Conservation (phyloP, 1,140 invertebrate species). For the Euwallacea similis region DNA sequence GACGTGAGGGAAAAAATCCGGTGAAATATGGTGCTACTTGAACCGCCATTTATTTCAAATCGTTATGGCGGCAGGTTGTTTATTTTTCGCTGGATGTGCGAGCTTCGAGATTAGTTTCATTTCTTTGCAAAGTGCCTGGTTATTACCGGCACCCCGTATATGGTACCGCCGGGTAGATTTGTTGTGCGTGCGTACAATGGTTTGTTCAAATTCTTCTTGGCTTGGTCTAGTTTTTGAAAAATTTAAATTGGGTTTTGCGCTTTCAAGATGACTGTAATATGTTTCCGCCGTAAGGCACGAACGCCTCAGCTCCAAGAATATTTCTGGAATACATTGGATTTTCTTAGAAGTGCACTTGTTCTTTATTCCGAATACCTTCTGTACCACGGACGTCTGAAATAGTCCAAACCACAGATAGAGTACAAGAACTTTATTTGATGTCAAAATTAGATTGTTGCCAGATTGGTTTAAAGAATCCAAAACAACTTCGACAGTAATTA, state of each 20-base stretch:
- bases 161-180: constrained; percentile 3
- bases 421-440: too few relatives aligned
- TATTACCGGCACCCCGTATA: constrained; percentile 16
- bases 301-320: too few relatives aligned
- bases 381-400: too few relatives aligned
- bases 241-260: constrained; percentile 17
- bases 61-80: constrained; percentile 15
- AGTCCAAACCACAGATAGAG: too few relatives aligned
- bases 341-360: too few relatives aligned
- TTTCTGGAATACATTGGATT: too few relatives aligned
- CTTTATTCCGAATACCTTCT: too few relatives aligned
- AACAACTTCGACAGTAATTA: too few relatives aligned
- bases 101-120: constrained; percentile 6
- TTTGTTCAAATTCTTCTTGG: constrained; percentile 13
- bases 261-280: neutral
- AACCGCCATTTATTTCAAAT: constrained; percentile 28
- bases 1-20: constrained; percentile 6
- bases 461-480: too few relatives aligned
- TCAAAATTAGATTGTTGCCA: too few relatives aligned
- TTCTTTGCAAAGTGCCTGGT: constrained; percentile 7
- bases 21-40: constrained; percentile 30
- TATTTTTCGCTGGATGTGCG: neutral
- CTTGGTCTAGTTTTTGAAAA: constrained; percentile 11
- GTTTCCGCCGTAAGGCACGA: neutral
- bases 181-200: constrained; percentile 12